Evolutionary conservation across 2,113 vertebrate species (phyloP).

Genomic region (Cranoglanis bouderius): DNA sequence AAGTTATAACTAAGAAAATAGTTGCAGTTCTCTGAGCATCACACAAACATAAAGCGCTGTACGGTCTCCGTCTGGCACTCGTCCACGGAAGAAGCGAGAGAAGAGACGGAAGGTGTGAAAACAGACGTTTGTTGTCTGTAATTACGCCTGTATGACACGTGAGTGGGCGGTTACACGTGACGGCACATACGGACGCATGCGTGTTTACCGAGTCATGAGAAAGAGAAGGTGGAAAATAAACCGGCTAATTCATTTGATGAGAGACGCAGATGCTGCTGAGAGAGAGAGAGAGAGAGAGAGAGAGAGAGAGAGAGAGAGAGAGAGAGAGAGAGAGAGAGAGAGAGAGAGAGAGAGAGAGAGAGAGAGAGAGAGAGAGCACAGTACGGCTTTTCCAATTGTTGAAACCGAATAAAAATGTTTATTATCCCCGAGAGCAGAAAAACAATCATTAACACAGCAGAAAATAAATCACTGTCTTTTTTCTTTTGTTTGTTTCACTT

Average conservation of each 20-base stretch:
- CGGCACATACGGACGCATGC: not conserved
- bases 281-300: not conserved
- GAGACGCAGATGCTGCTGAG: not conserved
- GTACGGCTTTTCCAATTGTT: not conserved
- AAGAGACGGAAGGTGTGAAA: constrained; percentile 11
- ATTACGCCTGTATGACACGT: constrained; percentile 24
- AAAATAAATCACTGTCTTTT: not conserved
- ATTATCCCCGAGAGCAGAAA: not conserved
- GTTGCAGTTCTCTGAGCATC: not conserved
- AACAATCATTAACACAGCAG: not conserved
- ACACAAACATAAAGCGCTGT: not conserved
- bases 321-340: not conserved
- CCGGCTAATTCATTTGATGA: not conserved
- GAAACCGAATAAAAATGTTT: not conserved
- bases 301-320: not conserved
- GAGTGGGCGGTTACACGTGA: constrained; percentile 41
- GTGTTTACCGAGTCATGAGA: not conserved
- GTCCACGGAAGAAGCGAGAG: not conserved
- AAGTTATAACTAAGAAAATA: not conserved
- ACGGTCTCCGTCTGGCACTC: not conserved
- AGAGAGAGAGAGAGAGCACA: not conserved
- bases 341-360: not conserved
- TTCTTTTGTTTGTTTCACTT: not conserved
- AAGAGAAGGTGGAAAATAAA: not conserved
- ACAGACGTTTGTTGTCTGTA: constrained; percentile 39